These are phyloP conservation scores for Trisateles emortualis DNA, from an alignment of 2,888 invertebrate species.

Conservation along the genomic window DNA sequence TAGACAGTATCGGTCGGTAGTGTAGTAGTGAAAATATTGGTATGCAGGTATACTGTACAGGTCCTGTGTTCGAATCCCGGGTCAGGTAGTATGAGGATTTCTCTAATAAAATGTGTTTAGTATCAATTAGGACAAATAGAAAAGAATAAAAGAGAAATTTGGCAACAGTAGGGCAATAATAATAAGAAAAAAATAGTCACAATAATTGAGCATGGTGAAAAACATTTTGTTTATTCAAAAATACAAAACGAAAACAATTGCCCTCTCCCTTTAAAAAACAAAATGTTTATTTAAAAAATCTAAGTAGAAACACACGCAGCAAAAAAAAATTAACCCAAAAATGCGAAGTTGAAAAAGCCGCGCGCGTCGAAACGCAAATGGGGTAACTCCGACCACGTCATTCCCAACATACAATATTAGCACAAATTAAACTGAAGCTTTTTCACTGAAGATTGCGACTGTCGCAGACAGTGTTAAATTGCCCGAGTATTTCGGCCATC, in stretches of 20 bases:
- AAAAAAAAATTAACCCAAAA: slow-evolving; percentile 30
- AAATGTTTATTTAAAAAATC: slow-evolving; percentile 10
- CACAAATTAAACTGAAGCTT: slow-evolving; percentile 42
- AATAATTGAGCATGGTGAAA: too few species aligned
- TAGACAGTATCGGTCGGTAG: too few species aligned
- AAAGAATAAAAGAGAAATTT: too few species aligned
- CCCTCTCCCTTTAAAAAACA: background rate
- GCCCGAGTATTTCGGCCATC: slow-evolving; percentile 56
- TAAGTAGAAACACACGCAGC: slow-evolving; percentile 4
- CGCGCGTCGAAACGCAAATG: slow-evolving; percentile 36
- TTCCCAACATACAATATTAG: slow-evolving; percentile 42
- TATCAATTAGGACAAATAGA: too few species aligned
- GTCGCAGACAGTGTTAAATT: slow-evolving; percentile 66
- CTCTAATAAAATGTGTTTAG: too few species aligned
- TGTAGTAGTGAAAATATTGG: too few species aligned
- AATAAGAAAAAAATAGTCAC: too few species aligned
- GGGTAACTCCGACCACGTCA: slow-evolving; percentile 28
- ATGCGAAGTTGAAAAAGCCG: slow-evolving; percentile 25
- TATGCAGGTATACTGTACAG: too few species aligned
- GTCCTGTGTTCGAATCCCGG: too few species aligned
- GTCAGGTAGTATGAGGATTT: too few species aligned
- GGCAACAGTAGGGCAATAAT: too few species aligned
- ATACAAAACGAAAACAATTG: background rate
- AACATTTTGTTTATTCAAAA: too few species aligned
- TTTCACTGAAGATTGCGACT: slow-evolving; percentile 52